A percentile compares a stretch with the other conserved stretches of the same genome.
Conservation (phyloP, 2,113 vertebrate species). For the Ascaphus truei region DNA sequence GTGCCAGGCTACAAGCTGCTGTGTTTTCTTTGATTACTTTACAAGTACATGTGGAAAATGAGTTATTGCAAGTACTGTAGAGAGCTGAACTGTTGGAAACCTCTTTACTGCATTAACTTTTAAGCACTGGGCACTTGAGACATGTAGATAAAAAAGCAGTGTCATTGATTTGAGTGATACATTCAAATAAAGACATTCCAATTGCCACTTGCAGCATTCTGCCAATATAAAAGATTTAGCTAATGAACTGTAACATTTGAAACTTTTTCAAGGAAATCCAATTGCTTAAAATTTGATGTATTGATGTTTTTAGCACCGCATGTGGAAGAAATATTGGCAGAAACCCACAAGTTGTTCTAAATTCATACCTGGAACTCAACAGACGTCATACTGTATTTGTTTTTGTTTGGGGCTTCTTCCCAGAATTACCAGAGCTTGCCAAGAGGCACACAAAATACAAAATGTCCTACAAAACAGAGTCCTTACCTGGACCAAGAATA, state of each 20-base stretch:
- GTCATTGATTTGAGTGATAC: conserved; percentile 22
- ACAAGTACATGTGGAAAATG: conserved; percentile 8
- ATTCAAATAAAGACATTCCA: conserved; percentile 6
- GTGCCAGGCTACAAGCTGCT: neutral
- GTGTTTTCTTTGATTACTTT: neutral
- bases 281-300: neutral
- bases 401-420: too few species aligned
- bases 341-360: neutral
- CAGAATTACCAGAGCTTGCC: too few species aligned
- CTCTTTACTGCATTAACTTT: conserved; percentile 4
- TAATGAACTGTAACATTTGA: conserved; percentile 3
- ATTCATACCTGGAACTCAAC: too few species aligned
- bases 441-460: too few species aligned
- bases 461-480: too few species aligned
- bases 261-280: neutral
- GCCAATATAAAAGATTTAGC: conserved; percentile 15
- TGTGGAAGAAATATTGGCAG: neutral
- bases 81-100: neutral
- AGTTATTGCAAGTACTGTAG: neutral
- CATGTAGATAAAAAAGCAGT: conserved; percentile 26
- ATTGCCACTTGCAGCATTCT: conserved; percentile 24
- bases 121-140: conserved; percentile 18
- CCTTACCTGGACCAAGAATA: too few species aligned
- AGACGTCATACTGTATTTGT: too few species aligned
- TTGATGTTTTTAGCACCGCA: neutral